These are phyloP conservation scores for Sminthurinus signatus DNA, from an alignment of 1,140 invertebrate genomes.

Conservation along the genomic window DNA sequence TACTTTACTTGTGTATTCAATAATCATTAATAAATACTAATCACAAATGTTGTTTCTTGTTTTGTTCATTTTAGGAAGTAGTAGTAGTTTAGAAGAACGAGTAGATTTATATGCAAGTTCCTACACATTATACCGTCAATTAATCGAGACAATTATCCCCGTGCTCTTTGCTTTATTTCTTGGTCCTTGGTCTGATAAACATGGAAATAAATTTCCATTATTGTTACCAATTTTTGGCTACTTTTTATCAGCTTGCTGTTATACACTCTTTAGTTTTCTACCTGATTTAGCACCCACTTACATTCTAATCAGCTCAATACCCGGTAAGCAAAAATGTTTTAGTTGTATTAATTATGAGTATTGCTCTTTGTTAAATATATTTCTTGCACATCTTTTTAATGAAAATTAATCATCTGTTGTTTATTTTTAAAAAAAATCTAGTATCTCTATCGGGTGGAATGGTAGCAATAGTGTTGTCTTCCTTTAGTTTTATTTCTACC, in stretches of 20 bases:
- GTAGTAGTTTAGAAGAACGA: too few species aligned
- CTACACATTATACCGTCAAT: constrained; percentile 20
- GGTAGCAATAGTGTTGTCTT: constrained; percentile 22
- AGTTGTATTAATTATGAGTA: too few species aligned
- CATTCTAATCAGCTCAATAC: constrained; percentile 25
- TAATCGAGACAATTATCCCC: constrained; percentile 30
- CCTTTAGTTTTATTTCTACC: constrained; percentile 29
- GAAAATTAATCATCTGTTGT: too few species aligned
- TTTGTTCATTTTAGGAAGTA: too few species aligned
- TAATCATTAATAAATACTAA: too few species aligned
- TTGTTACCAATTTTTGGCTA: constrained; percentile 26
- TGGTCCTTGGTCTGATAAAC: constrained; percentile 33
- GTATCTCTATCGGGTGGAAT: too few species aligned
- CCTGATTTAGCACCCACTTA: constrained; percentile 18
- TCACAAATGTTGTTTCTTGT: too few species aligned
- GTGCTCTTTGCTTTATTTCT: constrained; percentile 32
- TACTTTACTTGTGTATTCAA: too few species aligned
- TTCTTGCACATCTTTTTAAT: too few species aligned
- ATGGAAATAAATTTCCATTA: constrained; percentile 32
- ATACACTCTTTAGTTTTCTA: constrained; percentile 20
- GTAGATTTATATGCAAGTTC: constrained; percentile 15
- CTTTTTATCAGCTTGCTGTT: constrained; percentile 17
- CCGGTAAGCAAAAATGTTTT: constrained; percentile 4
- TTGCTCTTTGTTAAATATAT: too few species aligned
- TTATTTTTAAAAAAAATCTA: too few species aligned